Percentiles rank a stretch among this genome's conserved stretches.
phyloP scores from a whole-genome alignment of 2,888 invertebrate genomes.

The Trachelus troglodyta region DNA sequence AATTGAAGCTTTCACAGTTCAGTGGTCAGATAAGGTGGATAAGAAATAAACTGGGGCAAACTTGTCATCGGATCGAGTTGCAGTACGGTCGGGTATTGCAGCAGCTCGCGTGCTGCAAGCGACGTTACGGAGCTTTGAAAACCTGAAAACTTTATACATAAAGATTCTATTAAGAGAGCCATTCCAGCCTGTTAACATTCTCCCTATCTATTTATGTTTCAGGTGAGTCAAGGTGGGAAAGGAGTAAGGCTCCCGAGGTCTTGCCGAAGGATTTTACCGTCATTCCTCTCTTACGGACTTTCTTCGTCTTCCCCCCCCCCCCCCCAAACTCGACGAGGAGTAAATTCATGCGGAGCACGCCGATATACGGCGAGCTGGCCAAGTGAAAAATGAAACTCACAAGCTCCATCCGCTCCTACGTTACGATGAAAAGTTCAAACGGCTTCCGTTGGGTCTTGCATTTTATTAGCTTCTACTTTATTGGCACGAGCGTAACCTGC shows the following conservation, averaged over 20 bases:
- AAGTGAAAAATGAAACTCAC: neutral
- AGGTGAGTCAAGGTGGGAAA: neutral
- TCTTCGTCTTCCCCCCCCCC: neutral
- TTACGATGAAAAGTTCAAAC: neutral
- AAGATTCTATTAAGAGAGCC: neutral
- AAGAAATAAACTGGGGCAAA: neutral
- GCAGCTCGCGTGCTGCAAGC: neutral
- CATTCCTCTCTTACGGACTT: neutral
- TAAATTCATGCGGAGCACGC: neutral
- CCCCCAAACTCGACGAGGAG: neutral
- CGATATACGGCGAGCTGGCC: neutral
- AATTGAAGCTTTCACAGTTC: neutral
- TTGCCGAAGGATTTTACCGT: neutral
- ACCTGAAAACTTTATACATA: neutral
- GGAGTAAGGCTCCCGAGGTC: neutral
- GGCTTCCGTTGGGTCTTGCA: neutral
- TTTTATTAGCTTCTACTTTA: neutral
- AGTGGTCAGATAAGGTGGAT: neutral
- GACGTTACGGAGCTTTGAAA: neutral
- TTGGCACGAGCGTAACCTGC: neutral
- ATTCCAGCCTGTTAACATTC: neutral
- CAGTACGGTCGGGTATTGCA: neutral
- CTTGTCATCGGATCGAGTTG: neutral
- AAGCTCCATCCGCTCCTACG: neutral
- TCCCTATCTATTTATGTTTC: neutral